A percentile compares a stretch with the other conserved stretches of the same genome.
Conservation (phyloP, 2,113 vertebrate species). For the Clarias batrachus region DNA sequence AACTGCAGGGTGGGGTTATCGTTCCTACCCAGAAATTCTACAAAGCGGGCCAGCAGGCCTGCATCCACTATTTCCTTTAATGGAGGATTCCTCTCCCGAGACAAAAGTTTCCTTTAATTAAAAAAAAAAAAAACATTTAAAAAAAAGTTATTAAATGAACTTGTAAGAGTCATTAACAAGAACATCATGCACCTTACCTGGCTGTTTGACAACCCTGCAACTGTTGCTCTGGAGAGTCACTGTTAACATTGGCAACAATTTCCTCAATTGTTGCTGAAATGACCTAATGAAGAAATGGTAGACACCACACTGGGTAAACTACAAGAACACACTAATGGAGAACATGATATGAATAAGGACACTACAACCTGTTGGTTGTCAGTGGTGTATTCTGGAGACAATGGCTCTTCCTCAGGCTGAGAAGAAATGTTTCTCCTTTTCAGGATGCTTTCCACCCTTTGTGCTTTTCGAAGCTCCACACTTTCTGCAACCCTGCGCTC, state of each 20-base stretch:
- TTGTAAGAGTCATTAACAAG: neutral
- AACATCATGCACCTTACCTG: conserved; percentile 71
- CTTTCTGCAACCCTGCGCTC: conserved; percentile 73
- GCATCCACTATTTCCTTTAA: conserved; percentile 76
- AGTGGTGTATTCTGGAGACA: conserved; percentile 55
- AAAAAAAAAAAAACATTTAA: neutral
- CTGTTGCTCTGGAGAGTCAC: conserved; percentile 63
- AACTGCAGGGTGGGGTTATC: conserved; percentile 80
- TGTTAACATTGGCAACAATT: conserved; percentile 74
- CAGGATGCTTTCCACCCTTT: conserved; percentile 80
- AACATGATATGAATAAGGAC: neutral
- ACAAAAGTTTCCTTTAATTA: neutral
- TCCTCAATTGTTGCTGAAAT: conserved; percentile 66
- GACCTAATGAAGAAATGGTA: conserved; percentile 59
- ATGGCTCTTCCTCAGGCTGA: conserved; percentile 57
- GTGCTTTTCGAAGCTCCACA: conserved; percentile 82
- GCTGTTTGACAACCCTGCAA: conserved; percentile 79
- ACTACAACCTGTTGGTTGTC: conserved; percentile 59
- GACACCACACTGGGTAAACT: conserved; percentile 18
- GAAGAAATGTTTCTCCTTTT: conserved; percentile 79
- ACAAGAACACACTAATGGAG: neutral
- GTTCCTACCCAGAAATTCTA: conserved; percentile 75
- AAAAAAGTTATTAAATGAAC: neutral
- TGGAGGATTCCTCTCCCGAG: conserved; percentile 75
- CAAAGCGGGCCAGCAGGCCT: conserved; percentile 80